phyloP scores from a whole-genome alignment of 2,113 vertebrate genomes.

The Silurus glanis region DNA sequence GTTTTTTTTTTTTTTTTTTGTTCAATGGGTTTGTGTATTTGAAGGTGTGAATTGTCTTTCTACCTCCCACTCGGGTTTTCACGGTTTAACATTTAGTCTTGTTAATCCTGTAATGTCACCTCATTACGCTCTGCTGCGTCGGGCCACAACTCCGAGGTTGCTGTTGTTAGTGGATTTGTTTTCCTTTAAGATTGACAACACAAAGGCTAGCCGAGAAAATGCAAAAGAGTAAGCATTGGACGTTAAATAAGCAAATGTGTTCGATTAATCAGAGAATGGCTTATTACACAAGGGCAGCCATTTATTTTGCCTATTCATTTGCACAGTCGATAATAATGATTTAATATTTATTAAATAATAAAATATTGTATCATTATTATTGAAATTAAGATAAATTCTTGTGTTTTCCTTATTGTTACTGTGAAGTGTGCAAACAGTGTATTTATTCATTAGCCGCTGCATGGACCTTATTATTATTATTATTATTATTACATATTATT shows the following conservation, averaged over 20 bases:
- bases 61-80: constrained; percentile 61
- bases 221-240: background rate
- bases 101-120: constrained; percentile 70
- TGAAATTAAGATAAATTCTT: too few relatives aligned
- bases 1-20: too few relatives aligned
- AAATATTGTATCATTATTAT: background rate
- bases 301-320: background rate
- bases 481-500: background rate
- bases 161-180: constrained; percentile 19
- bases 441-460: too few relatives aligned
- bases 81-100: constrained; percentile 65
- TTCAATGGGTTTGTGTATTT: constrained; percentile 20
- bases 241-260: background rate
- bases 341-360: too few relatives aligned
- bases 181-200: constrained; percentile 26
- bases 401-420: too few relatives aligned
- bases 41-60: constrained; percentile 39
- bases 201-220: background rate
- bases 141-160: constrained; percentile 53
- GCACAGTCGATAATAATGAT: background rate
- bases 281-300: background rate
- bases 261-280: background rate
- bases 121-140: constrained; percentile 65
- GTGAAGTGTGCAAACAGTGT: too few relatives aligned
- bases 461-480: background rate